Percentiles rank a stretch among this genome's conserved stretches.
These are phyloP conservation scores for Hypomecis atomaria DNA, from an alignment of 2,888 invertebrate genomes.

Conservation along the genomic window DNA sequence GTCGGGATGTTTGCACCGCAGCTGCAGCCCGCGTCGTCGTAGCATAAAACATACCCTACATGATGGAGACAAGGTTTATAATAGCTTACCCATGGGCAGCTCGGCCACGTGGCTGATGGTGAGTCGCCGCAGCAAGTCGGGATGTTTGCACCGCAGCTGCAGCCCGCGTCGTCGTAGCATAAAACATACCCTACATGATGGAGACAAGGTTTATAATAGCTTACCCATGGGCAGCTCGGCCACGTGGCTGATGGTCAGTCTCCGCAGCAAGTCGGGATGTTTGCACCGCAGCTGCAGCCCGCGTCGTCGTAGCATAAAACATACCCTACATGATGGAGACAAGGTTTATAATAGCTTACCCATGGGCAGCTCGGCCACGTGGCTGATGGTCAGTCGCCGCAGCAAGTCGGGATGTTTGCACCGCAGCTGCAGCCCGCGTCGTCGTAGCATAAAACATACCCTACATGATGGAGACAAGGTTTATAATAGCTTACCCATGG, in stretches of 20 bases:
- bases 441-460: too few relatives aligned
- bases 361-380: constrained; percentile 91
- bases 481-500: constrained; percentile 75
- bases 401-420: constrained; percentile 89
- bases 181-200: too few relatives aligned
- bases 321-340: too few relatives aligned
- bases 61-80: too few relatives aligned
- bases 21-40: too few relatives aligned
- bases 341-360: too few relatives aligned
- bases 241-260: constrained; percentile 85
- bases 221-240: constrained; percentile 88
- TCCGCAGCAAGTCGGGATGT: constrained; percentile 88
- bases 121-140: constrained; percentile 86
- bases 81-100: constrained; percentile 81
- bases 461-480: too few relatives aligned
- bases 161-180: constrained; percentile 96
- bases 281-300: constrained; percentile 89
- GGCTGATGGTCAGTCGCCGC: constrained; percentile 80
- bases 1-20: constrained; percentile 86
- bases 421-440: constrained; percentile 50
- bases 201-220: too few relatives aligned
- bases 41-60: too few relatives aligned
- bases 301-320: constrained; percentile 96
- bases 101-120: constrained; percentile 89
- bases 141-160: constrained; percentile 87